These are phyloP conservation scores for Gopherus evgoodei DNA, from an alignment of 2,113 vertebrate species.

Conservation along the genomic window DNA sequence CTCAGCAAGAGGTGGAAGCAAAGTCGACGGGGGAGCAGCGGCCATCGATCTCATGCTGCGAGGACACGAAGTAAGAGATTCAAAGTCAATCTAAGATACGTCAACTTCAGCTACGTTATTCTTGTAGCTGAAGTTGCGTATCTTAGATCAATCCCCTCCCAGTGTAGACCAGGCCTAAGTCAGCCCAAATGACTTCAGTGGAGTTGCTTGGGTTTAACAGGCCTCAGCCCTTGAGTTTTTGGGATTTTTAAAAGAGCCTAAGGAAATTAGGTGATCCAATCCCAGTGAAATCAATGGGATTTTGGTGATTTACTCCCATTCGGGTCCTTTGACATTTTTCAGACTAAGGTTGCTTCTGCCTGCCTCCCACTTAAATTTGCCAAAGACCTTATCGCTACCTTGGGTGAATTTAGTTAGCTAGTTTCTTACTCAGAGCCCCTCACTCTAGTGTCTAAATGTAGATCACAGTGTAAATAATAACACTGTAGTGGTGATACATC, in stretches of 20 bases:
- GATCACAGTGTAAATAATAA: not conserved
- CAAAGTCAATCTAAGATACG: no score
- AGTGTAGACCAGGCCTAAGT: not conserved
- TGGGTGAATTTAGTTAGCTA: not conserved
- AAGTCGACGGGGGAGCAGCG: no score
- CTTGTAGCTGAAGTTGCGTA: no score
- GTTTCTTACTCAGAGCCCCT: not conserved
- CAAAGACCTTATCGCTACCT: not conserved
- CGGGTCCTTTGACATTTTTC: not conserved
- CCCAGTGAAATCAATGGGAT: not conserved
- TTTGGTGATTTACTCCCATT: not conserved
- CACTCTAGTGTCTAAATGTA: not conserved
- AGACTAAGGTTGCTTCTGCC: not conserved
- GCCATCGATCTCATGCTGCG: no score
- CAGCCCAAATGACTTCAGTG: not conserved
- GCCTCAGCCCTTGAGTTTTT: not conserved
- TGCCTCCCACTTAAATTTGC: not conserved
- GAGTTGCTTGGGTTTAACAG: constrained; percentile 4
- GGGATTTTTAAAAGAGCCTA: constrained; percentile 28
- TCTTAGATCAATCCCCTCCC: no score
- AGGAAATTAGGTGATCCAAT: not conserved
- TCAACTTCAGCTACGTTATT: no score
- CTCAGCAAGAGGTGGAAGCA: no score
- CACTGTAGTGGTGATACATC: not conserved
- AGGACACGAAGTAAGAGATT: no score